Evolutionary conservation across 2,113 vertebrate genomes (phyloP).

Genomic region (Hypocryptadius cinnamomeus): DNA sequence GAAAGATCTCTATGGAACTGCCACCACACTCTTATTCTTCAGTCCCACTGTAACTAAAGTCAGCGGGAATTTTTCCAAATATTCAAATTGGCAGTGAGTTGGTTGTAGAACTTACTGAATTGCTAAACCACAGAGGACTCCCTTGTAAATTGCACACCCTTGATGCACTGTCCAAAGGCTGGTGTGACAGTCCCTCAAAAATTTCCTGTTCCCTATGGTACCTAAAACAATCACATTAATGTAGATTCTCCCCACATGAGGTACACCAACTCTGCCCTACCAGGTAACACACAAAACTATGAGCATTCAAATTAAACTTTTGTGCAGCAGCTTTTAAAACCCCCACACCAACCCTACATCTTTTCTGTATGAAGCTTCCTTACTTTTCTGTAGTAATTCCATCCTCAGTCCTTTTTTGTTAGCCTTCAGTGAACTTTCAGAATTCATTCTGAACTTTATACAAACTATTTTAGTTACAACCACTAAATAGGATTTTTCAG

Average conservation of each 20-base stretch:
- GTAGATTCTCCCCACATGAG: neutral
- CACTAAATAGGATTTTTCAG: neutral
- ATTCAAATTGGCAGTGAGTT: neutral
- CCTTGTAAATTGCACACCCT: neutral
- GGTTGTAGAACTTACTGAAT: neutral
- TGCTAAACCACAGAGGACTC: neutral
- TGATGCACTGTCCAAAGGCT: neutral
- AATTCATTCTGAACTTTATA: neutral
- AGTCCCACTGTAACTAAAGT: neutral
- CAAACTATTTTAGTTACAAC: neutral
- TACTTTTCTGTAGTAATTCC: neutral
- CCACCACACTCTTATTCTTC: neutral
- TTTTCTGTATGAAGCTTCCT: neutral
- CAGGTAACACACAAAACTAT: neutral
- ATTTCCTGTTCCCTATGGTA: neutral
- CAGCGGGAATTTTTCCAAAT: neutral
- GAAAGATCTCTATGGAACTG: neutral
- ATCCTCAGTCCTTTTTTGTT: neutral
- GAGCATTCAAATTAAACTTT: neutral
- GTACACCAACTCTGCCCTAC: neutral
- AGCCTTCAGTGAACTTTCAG: neutral
- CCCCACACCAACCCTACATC: neutral
- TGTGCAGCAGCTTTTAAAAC: neutral
- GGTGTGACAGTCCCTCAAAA: neutral
- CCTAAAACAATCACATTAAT: neutral